Percentiles rank a stretch among this genome's conserved stretches.
Evolutionary conservation across 2,113 vertebrate species (phyloP).

Genomic region (Hystrix cristata): DNA sequence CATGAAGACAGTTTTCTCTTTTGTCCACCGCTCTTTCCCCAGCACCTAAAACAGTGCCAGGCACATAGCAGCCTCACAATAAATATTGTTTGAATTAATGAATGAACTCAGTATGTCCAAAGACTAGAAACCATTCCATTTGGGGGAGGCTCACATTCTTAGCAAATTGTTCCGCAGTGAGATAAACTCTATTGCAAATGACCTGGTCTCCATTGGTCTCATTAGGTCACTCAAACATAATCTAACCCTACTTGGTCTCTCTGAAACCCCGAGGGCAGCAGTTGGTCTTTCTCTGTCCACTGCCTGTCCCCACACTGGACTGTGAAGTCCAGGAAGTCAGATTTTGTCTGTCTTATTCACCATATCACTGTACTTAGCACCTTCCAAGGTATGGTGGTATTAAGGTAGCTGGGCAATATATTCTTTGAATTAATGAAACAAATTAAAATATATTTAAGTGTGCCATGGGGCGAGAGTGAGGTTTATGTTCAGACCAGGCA

Average conservation of each 20-base stretch:
- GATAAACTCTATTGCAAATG: not conserved
- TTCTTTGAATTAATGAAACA: not conserved
- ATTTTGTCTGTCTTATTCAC: not conserved
- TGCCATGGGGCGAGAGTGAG: not conserved
- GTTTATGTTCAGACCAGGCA: not conserved
- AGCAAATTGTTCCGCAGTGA: not conserved
- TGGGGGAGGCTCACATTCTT: not conserved
- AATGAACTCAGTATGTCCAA: not conserved
- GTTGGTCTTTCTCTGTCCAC: too few species aligned
- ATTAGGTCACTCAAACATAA: not conserved
- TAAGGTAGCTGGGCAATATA: not conserved
- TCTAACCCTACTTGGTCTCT: too few species aligned
- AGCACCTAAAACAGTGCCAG: not conserved
- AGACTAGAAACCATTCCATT: not conserved
- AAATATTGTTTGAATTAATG: not conserved
- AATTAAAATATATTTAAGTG: not conserved
- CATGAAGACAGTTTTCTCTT: not conserved
- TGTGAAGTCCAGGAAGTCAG: fast-evolving
- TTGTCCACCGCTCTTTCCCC: not conserved
- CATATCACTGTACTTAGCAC: not conserved
- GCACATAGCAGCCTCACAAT: not conserved
- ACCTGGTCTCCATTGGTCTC: too few species aligned
- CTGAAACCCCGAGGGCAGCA: not conserved
- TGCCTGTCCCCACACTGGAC: not conserved
- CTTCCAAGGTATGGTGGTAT: not conserved